Base-by-base conservation (phyloP, 2,888 invertebrate genomes). In the Tryphoninae sp. region DNA sequence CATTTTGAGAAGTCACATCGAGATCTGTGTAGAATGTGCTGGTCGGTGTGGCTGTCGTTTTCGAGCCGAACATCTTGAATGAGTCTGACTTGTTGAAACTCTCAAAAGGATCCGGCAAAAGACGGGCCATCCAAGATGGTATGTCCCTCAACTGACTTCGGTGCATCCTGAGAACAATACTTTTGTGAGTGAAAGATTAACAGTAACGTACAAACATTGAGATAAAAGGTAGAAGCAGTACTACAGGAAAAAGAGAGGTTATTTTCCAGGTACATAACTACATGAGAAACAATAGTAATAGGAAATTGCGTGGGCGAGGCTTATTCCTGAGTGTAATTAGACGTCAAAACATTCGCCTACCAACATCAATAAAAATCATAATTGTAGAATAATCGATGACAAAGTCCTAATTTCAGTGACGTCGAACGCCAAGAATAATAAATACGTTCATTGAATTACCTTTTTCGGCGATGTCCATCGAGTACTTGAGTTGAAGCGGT, bases 1-100 rank as follows among this genome's bases (percentile, higher is more conserved):
- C 85, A 8, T 87, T 87, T 0, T 87, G 84, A 0, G 84, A 83
- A 3, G 85, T 84, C 0, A 82, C 84, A 9, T 88, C 88, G 71
- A 92, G 82, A 83, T 92, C 89, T 0, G 91, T 90, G 73, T 92
- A 92, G 80, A 92, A 92, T 6, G 87, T 92, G 72, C 91, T 91
- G 8, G 88, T 90, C 0, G 89, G 84, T 2, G 89, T 87, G 49
- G 86, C 86, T 45, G 78, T 87, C 9, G 83, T 86, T 83, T 90
- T 92, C n/a, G 90, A 89, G 71, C 90, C 85, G 80, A 92, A 92
- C 92, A 92, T 92, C 73, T 90, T 90, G 84, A 88, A 85, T 23
- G 87, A 81, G 40, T 88, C 87, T 9, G 83, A 78, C 76, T 85
- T 82, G 78, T 83, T 80, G 45, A 76, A 84, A 76, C 81, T 86